Conservation (phyloP, 2,797 vertebrate species). For the Hydrolagus colliei region DNA sequence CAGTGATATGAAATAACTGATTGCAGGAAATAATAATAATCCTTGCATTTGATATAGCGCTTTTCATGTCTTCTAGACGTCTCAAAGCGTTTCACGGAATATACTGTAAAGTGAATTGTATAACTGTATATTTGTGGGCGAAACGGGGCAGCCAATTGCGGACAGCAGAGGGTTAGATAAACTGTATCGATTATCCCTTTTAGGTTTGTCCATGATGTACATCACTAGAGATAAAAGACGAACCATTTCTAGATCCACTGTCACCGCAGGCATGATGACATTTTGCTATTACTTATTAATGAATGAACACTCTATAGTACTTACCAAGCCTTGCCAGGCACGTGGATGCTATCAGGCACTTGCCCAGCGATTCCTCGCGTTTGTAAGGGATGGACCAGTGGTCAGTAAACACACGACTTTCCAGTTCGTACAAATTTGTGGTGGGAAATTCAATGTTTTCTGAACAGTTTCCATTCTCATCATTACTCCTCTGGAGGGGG, state of each 20-base stretch:
- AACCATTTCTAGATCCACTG: neutral
- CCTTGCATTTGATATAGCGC: too few species aligned
- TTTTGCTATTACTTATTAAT: neutral
- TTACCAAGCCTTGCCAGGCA: slow-evolving; percentile 87
- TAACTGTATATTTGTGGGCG: too few species aligned
- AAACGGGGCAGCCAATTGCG: too few species aligned
- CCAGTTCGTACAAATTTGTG: slow-evolving; percentile 94
- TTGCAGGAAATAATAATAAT: too few species aligned
- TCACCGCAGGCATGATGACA: neutral
- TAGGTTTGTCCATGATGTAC: too few species aligned
- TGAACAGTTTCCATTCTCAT: slow-evolving; percentile 96
- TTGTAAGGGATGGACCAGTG: slow-evolving; percentile 99
- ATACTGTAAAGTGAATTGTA: too few species aligned
- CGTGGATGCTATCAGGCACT: slow-evolving; percentile 90
- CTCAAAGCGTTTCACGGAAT: too few species aligned
- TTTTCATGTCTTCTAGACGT: too few species aligned
- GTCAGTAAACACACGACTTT: slow-evolving; percentile 93
- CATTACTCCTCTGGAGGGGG: slow-evolving; percentile 72
- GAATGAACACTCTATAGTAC: slow-evolving; percentile 36
- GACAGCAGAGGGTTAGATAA: too few species aligned
- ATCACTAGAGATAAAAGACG: too few species aligned
- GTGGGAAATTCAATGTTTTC: slow-evolving; percentile 95
- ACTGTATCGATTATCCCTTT: too few species aligned
- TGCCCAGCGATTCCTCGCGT: slow-evolving; percentile 91
- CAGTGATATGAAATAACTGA: too few species aligned